phyloP scores from a whole-genome alignment of 2,797 vertebrate species.

The Coluber constrictor region DNA sequence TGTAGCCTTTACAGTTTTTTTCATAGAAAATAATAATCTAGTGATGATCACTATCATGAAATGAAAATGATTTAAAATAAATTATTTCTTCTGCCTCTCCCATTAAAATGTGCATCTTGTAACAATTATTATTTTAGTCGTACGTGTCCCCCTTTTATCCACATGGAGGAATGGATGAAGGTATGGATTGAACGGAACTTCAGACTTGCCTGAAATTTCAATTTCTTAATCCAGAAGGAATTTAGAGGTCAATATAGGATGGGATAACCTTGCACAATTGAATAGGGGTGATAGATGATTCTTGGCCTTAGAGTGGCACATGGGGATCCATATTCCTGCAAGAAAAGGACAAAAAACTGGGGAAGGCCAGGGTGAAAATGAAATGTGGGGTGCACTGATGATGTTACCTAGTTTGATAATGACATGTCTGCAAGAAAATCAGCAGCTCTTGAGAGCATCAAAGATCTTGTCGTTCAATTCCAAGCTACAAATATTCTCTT shows the following conservation, averaged over 20 bases:
- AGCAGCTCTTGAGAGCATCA: background rate
- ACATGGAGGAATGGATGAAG: background rate
- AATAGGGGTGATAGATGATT: background rate
- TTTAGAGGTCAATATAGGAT: background rate
- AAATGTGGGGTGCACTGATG: background rate
- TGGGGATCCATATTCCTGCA: background rate
- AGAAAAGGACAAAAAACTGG: background rate
- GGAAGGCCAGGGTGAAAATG: background rate
- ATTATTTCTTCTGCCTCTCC: background rate
- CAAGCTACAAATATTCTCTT: background rate
- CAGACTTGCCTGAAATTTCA: background rate
- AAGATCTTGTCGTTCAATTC: background rate
- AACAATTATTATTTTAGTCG: background rate
- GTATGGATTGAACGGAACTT: background rate
- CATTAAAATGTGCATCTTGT: background rate
- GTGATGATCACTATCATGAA: background rate
- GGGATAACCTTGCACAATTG: background rate
- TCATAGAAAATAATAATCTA: background rate
- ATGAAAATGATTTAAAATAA: background rate
- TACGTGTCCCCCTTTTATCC: background rate
- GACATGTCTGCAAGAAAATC: background rate
- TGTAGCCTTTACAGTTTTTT: background rate
- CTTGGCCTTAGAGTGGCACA: background rate
- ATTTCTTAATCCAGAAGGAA: background rate
- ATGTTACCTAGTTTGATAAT: background rate